phyloP scores from a whole-genome alignment of 2,888 invertebrate genomes.

The Carcina quercana region DNA sequence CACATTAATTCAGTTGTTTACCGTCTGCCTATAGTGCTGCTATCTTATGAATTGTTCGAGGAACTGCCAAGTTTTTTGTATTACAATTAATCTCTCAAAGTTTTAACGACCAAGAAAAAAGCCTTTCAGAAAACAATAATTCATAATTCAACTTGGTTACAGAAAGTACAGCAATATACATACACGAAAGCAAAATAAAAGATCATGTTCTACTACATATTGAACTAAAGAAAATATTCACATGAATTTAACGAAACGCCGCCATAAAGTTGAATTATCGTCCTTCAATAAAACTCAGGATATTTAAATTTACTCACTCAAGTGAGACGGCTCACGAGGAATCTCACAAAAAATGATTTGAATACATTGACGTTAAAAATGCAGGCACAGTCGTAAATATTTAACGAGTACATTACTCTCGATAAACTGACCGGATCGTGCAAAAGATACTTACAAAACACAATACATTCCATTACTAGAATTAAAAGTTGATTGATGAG shows the following conservation, averaged over 20 bases:
- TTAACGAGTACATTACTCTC: slow-evolving; percentile 72
- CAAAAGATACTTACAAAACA: slow-evolving; percentile 40
- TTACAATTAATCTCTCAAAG: neutral
- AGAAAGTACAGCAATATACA: too few species aligned
- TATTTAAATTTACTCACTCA: slow-evolving; percentile 26
- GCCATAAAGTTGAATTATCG: slow-evolving; percentile 48
- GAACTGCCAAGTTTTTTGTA: neutral
- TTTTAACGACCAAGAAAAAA: too few species aligned
- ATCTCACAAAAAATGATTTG: slow-evolving; percentile 54
- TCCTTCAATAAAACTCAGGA: slow-evolving; percentile 41
- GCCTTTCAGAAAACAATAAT: too few species aligned
- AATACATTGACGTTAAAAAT: slow-evolving; percentile 50
- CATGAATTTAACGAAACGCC: slow-evolving; percentile 32
- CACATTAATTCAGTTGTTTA: slow-evolving; percentile 44
- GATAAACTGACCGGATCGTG: slow-evolving; percentile 43
- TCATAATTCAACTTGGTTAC: neutral
- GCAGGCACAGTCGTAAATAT: slow-evolving; percentile 60
- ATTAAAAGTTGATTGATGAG: slow-evolving; percentile 5
- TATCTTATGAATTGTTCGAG: slow-evolving; percentile 2
- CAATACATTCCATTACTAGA: slow-evolving; percentile 29
- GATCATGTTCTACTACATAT: too few species aligned
- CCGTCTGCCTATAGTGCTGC: slow-evolving; percentile 12
- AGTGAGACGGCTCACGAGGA: slow-evolving; percentile 24
- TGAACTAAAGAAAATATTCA: too few species aligned
- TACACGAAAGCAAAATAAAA: too few species aligned